Percentiles rank a stretch among this genome's conserved stretches.
Conservation (phyloP, 2,797 vertebrate species). For the Anableps anableps region DNA sequence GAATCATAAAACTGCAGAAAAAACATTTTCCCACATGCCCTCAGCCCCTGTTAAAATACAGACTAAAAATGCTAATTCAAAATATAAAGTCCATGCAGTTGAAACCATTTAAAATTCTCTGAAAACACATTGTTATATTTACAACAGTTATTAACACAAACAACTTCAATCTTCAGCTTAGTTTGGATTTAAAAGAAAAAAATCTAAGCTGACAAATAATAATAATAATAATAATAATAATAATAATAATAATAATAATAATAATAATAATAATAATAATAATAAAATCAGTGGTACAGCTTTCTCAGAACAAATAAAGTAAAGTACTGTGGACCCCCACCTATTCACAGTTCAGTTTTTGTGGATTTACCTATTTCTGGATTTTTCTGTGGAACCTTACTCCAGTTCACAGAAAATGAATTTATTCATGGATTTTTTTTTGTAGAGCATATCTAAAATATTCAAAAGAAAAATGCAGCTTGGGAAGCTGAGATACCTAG, state of each 20-base stretch:
- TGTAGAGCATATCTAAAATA: neutral
- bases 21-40: neutral
- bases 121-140: constrained; percentile 49
- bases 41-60: constrained; percentile 12
- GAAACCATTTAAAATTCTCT: constrained; percentile 51
- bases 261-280: no score
- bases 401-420: neutral
- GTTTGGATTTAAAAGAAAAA: constrained; percentile 37
- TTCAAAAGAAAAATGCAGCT: neutral
- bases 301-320: neutral
- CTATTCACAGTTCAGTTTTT: neutral
- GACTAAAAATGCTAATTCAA: constrained; percentile 24
- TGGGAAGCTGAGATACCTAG: neutral
- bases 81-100: constrained; percentile 31
- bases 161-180: constrained; percentile 3
- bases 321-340: neutral
- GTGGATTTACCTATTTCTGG: neutral
- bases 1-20: constrained; percentile 4
- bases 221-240: neutral
- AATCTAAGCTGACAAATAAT: constrained; percentile 35
- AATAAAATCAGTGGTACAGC: constrained; percentile 1
- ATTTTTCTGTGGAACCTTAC: neutral
- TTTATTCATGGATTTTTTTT: neutral
- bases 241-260: neutral
- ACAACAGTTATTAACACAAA: constrained; percentile 42